Evolutionary conservation across 2,888 invertebrate species (phyloP).

Genomic region (Nomada fucata): DNA sequence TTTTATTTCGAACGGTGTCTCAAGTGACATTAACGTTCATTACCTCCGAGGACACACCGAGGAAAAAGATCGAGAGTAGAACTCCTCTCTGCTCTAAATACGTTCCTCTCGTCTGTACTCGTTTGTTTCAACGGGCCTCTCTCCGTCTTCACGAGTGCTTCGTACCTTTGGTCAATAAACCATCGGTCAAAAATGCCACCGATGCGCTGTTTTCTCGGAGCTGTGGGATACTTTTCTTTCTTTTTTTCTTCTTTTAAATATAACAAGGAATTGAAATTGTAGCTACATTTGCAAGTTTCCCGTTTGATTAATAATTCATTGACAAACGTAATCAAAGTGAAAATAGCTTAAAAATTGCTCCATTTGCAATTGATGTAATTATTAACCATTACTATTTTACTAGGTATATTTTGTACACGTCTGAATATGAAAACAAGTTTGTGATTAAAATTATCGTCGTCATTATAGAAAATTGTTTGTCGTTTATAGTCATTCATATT

Average conservation of each 20-base stretch:
- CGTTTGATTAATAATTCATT: constrained; percentile 4
- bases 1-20: constrained; percentile 98
- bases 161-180: constrained; percentile 77
- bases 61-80: constrained; percentile 47
- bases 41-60: constrained; percentile 63
- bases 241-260: constrained; percentile 6
- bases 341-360: neutral
- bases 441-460: constrained; percentile 18
- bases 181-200: constrained; percentile 50
- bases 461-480: neutral
- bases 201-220: constrained; percentile 53
- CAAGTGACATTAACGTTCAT: constrained; percentile 88
- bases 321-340: constrained; percentile 13
- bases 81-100: constrained; percentile 35
- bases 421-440: neutral
- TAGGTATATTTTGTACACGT: constrained; percentile 22
- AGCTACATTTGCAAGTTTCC: constrained; percentile 47
- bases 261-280: constrained; percentile 31
- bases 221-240: constrained; percentile 48
- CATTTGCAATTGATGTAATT: constrained; percentile 19
- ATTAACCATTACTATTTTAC: constrained; percentile 12
- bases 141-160: constrained; percentile 80
- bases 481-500: neutral
- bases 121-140: constrained; percentile 80
- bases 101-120: constrained; percentile 78